A percentile compares a stretch with the other conserved stretches of the same genome.
Evolutionary conservation across 37 sponge, comb jelly and placozoan species (phyloP).

Genomic region (Petrosia ficiformis): DNA sequence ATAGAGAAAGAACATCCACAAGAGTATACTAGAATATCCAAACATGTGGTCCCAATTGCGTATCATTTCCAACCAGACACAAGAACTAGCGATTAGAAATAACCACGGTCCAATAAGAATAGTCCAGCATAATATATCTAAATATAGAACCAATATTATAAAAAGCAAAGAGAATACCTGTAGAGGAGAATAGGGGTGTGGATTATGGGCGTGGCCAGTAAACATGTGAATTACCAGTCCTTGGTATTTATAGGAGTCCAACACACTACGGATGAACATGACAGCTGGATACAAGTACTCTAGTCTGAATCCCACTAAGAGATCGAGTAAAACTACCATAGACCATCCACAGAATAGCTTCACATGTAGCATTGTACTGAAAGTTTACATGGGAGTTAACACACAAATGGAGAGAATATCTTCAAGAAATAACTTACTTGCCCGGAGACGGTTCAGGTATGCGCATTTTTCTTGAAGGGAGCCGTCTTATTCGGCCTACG

Average conservation of each 20-base stretch:
- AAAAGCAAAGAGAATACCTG: constrained; percentile 55
- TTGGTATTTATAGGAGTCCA: constrained; percentile 64
- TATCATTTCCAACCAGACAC: constrained; percentile 59
- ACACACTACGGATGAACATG: constrained; percentile 53
- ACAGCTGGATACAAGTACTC: constrained; percentile 56
- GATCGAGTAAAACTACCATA: constrained; percentile 37
- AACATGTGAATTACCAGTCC: constrained; percentile 35
- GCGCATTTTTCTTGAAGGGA: constrained; percentile 19
- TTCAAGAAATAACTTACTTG: too few species aligned
- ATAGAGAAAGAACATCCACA: constrained; percentile 54
- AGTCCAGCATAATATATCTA: constrained; percentile 53
- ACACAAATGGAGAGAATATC: neutral
- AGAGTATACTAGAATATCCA: constrained; percentile 24
- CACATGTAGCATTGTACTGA: constrained; percentile 25
- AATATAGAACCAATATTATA: constrained; percentile 53
- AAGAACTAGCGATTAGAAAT: constrained; percentile 49
- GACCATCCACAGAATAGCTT: constrained; percentile 49
- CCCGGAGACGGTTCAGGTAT: neutral
- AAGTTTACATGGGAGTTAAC: neutral
- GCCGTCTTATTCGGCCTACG: constrained; percentile 26
- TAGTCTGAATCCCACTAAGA: constrained; percentile 41
- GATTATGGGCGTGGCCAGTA: neutral
- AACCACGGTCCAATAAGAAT: constrained; percentile 52
- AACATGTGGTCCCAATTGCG: constrained; percentile 33
- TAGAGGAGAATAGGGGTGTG: neutral